Evolutionary conservation across 2,888 invertebrate genomes (phyloP).

Genomic region (Lepidonotus clava): DNA sequence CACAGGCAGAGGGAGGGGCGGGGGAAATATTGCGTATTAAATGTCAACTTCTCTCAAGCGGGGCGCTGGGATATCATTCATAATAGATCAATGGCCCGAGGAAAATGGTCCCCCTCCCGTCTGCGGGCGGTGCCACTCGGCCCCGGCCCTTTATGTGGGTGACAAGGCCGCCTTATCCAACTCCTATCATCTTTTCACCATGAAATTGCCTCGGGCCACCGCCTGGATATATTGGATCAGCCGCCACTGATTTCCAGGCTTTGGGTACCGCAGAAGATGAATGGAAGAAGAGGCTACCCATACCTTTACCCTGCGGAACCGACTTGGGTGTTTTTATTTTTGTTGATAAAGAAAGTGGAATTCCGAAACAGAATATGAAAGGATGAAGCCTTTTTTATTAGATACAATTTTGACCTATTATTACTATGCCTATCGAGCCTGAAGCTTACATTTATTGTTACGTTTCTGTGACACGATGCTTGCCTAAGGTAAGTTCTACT

Average conservation of each 20-base stretch:
- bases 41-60: background rate
- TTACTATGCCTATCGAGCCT: no score
- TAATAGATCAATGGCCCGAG: slow-evolving; percentile 30
- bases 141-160: slow-evolving; percentile 25
- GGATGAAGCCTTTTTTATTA: no score
- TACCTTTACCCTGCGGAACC: no score
- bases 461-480: no score
- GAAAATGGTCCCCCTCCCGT: background rate
- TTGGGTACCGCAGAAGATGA: slow-evolving; percentile 9
- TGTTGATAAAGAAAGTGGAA: no score
- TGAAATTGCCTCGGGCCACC: slow-evolving; percentile 43
- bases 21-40: background rate
- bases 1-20: no score
- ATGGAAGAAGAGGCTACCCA: no score
- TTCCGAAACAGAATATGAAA: no score
- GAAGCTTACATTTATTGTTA: no score
- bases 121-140: background rate
- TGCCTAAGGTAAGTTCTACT: no score
- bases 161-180: slow-evolving; percentile 40
- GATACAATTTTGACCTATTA: no score
- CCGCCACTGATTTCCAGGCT: slow-evolving; percentile 31
- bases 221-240: slow-evolving; percentile 31
- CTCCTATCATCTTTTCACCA: slow-evolving; percentile 51
- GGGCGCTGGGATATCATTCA: background rate
- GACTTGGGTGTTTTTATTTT: no score